Evolutionary conservation across 2,888 invertebrate species (phyloP), one percentile per base, ranked within the genome.

Genomic region (Callinectes sapidus): DNA sequence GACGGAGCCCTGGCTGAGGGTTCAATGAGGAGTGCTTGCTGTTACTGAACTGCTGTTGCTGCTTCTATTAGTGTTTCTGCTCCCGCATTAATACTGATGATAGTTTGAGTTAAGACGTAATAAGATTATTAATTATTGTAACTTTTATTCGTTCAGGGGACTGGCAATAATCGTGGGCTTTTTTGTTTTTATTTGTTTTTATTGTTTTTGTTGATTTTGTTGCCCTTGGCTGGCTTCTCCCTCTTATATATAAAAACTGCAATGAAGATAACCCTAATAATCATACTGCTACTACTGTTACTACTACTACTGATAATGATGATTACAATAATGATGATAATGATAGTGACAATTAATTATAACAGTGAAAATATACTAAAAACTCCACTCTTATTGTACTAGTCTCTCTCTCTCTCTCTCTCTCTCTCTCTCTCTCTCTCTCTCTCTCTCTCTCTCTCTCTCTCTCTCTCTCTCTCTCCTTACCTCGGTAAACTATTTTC

Each of bases 371-470:
- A 18, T 14, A 18, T 10, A n/a, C n/a, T n/a, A 55, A 55, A 18
- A 61, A 61, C 23, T 61, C 0, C 18, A 6, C 5, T 18, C 1
- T 18, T 1, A 5, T 18, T 61, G 18, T 61, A 61, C 18, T 16
- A 23, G 61, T n/a, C 10, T 71, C 1, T 28, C 28, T 71, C 8
- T n/a, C 28, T 28, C 28, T 28, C 71, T 71, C 71, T 71, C 71
- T 71, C 28, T 28, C 28, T 32, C 86, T 86, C 86, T 32, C 35
- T 32, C 86, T 32, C 35, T 86, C 86, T 86, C 86, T 32, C 35
- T 32, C 35, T 32, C 86, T 86, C 86, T 86, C 35, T 32, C 32
- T 28, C 85, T 85, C 85, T 81, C 28, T 32, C 35, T 85, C 85
- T 85, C 85, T 85, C 32, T 32, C 32, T 32, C 85, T 85, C 85